Evolutionary conservation across 2,797 vertebrate species (phyloP), one percentile per base, ranked within the genome.

Genomic region (Acridotheres tristis): DNA sequence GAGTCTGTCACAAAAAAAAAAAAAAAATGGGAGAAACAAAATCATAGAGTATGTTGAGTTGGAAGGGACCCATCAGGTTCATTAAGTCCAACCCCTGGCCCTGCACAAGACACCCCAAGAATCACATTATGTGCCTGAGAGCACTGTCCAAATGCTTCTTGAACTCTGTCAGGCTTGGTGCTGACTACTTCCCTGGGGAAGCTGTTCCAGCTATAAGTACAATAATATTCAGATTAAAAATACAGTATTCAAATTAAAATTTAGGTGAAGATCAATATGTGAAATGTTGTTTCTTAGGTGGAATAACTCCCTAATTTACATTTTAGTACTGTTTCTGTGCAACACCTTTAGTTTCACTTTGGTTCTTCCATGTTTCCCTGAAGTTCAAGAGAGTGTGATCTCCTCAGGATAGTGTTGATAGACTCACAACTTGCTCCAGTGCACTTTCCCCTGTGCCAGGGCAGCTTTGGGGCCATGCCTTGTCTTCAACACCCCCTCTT

Each of bases 381-480:
- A 42, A 32, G 40, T 57, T 62, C 47, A 62, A n/a, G 38, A 68
- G 40, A 20, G 14, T 12, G 13, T 4, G 0, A 7, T 50, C 53
- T 65, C 51, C 25, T 53, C 38, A 18, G 40, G 34, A 6, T 16
- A 32, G n/a, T 23, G 26, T 2, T 57, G 51, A 38, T 42, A 80
- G n/a, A 36, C 59, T 75, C 9, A 6, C 22, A 38, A 0, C 13
- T 79, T 1, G 0, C 18, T 25, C 27, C 0, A 4, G 19, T 16
- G 29, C 26, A 1, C 61, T 69, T 76, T 73, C 3, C 15, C 13
- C 42, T 36, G 27, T 68, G n/a, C 58, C 5, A 2, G 29, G 9
- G 51, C 59, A 65, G 43, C 23, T 77, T 63, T 62, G 1, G 7
- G 12, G 55, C 66, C 0, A 0, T 54, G 36, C 62, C 38, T 62